phyloP scores from a whole-genome alignment of 2,797 vertebrate genomes.

The Enteromius treurensis region DNA sequence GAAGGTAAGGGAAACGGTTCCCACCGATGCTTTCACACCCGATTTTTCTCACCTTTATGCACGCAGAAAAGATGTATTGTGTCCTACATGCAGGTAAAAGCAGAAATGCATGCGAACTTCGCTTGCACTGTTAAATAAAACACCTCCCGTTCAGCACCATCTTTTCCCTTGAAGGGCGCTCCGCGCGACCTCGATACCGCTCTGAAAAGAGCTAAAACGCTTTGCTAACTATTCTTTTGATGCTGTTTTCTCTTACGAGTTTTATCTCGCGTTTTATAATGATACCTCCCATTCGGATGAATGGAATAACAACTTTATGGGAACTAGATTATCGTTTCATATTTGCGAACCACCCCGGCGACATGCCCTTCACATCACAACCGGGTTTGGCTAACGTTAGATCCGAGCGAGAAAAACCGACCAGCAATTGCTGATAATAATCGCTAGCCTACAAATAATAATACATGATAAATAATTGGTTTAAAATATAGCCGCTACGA shows the following conservation, averaged over 20 bases:
- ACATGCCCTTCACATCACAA: conserved; percentile 36
- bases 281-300: background rate
- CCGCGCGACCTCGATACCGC: conserved; percentile 64
- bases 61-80: background rate
- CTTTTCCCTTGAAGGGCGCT: conserved; percentile 74
- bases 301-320: background rate
- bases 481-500: background rate
- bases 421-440: background rate
- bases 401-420: background rate
- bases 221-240: background rate
- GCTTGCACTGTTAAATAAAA: background rate
- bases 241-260: background rate
- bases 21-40: background rate
- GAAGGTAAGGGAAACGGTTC: conserved; percentile 44
- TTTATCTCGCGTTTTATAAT: background rate
- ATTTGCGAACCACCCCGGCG: background rate
- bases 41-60: background rate
- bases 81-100: background rate
- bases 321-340: background rate
- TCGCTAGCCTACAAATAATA: background rate
- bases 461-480: background rate
- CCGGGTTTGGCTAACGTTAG: background rate
- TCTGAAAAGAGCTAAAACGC: conserved; percentile 58
- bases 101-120: background rate
- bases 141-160: conserved; percentile 21